These are phyloP conservation scores for Phanerotoma sp. DNA, from an alignment of 2,888 invertebrate genomes.

Conservation along the genomic window DNA sequence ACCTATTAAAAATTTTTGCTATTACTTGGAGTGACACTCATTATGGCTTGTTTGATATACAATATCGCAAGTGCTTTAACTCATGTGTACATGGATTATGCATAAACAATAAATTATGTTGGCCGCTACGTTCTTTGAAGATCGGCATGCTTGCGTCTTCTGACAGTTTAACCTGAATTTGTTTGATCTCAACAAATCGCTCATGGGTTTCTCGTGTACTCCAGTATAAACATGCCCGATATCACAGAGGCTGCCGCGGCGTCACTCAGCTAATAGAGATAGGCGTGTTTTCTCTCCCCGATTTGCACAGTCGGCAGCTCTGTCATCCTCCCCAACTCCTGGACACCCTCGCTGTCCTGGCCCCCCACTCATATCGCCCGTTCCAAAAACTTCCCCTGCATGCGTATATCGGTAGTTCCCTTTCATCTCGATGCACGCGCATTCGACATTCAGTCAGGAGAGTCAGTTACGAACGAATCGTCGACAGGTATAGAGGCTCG, in stretches of 20 bases:
- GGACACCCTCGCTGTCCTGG: constrained; percentile 21
- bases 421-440: constrained; percentile 54
- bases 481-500: constrained; percentile 47
- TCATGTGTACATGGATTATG: neutral
- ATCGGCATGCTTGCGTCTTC: neutral
- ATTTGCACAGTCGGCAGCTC: constrained; percentile 39
- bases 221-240: constrained; percentile 24
- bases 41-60: too few species aligned
- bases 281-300: constrained; percentile 50
- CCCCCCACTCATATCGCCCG: constrained; percentile 39
- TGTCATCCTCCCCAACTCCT: constrained; percentile 20
- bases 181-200: constrained; percentile 36
- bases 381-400: constrained; percentile 56
- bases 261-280: constrained; percentile 56
- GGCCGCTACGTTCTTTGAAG: neutral
- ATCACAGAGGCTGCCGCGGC: constrained; percentile 42
- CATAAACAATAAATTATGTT: neutral
- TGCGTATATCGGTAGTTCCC: constrained; percentile 53
- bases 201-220: constrained; percentile 25
- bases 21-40: too few species aligned
- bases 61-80: too few species aligned
- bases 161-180: constrained; percentile 16
- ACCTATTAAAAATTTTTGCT: too few species aligned
- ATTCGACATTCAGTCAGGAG: constrained; percentile 54
- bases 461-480: constrained; percentile 57